These are phyloP conservation scores for Dendrophyllia cribrosa DNA, from an alignment of 64 coral and sea anemone species.

Conservation along the genomic window DNA sequence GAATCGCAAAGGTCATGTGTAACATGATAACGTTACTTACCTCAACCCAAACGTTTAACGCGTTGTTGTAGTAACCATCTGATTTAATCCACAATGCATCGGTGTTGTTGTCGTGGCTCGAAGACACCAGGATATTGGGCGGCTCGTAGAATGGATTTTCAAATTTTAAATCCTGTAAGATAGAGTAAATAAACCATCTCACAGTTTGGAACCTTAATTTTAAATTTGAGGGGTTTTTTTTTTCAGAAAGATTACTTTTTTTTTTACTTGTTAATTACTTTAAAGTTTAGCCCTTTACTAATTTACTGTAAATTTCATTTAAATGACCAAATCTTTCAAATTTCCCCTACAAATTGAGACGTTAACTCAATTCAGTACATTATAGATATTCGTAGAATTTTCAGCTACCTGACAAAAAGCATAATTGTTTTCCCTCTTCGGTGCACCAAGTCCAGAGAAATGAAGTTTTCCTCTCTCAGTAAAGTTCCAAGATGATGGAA, in stretches of 20 bases:
- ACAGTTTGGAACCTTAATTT: background rate
- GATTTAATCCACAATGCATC: background rate
- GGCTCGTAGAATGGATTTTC: constrained; percentile 27
- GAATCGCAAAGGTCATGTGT: too few species aligned
- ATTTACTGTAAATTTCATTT: too few species aligned
- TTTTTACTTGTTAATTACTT: too few species aligned
- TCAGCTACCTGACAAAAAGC: constrained; percentile 34
- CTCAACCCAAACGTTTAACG: constrained; percentile 59
- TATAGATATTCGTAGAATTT: too few species aligned
- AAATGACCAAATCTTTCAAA: too few species aligned
- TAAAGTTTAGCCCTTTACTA: too few species aligned
- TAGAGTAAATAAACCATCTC: background rate
- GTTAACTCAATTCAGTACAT: too few species aligned
- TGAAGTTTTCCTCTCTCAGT: constrained; percentile 6
- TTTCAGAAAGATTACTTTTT: too few species aligned
- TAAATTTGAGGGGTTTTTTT: too few species aligned
- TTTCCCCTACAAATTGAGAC: too few species aligned
- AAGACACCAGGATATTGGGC: constrained; percentile 1
- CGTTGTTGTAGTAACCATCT: constrained; percentile 30
- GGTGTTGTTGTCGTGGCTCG: constrained; percentile 11
- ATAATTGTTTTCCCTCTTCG: background rate
- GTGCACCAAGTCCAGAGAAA: constrained; percentile 13
- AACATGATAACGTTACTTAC: background rate
- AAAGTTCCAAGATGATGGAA: constrained; percentile 42
- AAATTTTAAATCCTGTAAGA: background rate